Base-by-base conservation (phyloP, 2,797 vertebrate species). In the Naso thynnoides region DNA sequence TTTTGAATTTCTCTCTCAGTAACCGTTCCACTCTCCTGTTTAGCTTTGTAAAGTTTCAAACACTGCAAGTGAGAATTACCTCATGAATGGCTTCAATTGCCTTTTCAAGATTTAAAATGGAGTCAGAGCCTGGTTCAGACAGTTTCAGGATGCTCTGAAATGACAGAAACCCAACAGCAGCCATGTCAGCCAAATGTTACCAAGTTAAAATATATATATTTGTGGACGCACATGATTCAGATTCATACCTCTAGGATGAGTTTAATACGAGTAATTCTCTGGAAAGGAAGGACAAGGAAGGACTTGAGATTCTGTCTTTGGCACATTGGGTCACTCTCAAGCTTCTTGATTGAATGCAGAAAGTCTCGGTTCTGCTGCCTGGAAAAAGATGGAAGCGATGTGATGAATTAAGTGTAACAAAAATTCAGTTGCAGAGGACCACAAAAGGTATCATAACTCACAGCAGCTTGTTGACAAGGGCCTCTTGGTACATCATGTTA, bases 401-500 rank as follows among this genome's bases (percentile, higher is more conserved):
- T 1, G 15, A 21, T 29, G 21, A 65, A 33, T 29, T 3, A 0
- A 23, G 18, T 0, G 5, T 4, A 5, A 54, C 7, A 57, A 8
- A 39, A 18, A 8, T 19, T 10, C 6, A 1, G 1, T 16, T 16
- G 61, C 19, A 18, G 1, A 0, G 4, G 2, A 42, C 29, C 0
- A 13, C 27, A 3, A 19, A 4, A 13, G 33, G 26, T 39, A 7
- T 19, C 10, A 54, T 36, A n/a, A 78, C 95, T 89, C 76, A 96
- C 95, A 92, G 75, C 69, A 96, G 90, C 59, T 90, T 90, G 11
- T 85, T 86, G 70, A 95, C 49, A 0, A 95, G 89, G 9, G 90
- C 83, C 82, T 96, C 95, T 77, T 96, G 95, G 86, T 95, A 96
- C 92, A 92, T 95, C 93, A 96, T 95, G 85, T 96, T 96, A 3